Evolutionary conservation across 2,797 vertebrate genomes (phyloP).

Genomic region (Coluber constrictor): DNA sequence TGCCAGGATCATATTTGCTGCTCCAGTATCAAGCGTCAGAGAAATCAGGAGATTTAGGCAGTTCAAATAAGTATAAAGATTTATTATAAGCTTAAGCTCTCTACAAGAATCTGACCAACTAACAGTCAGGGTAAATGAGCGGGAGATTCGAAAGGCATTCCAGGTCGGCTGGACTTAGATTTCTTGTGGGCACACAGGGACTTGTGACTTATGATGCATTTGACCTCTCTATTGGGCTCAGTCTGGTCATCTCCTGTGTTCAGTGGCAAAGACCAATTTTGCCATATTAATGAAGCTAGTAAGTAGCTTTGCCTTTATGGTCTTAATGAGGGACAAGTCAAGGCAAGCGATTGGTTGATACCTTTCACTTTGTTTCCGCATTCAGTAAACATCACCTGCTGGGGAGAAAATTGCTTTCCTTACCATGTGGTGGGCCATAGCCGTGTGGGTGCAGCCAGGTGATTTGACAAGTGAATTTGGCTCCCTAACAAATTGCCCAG

Average conservation of each 20-base stretch:
- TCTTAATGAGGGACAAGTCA: neutral
- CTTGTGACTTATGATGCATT: neutral
- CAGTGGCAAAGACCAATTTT: neutral
- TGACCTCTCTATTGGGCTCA: neutral
- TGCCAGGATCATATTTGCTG: neutral
- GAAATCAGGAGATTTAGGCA: neutral
- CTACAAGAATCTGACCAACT: neutral
- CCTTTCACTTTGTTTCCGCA: neutral
- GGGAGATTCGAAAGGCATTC: neutral
- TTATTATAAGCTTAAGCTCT: neutral
- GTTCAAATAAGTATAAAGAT: neutral
- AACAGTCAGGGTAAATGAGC: neutral
- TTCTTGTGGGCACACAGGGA: neutral
- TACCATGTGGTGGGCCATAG: neutral
- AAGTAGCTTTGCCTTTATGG: neutral
- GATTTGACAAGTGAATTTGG: neutral
- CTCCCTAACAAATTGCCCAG: neutral
- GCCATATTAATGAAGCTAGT: neutral
- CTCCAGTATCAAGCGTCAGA: neutral
- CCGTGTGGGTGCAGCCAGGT: neutral
- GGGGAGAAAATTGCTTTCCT: neutral
- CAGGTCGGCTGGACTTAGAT: neutral
- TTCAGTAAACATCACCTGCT: neutral
- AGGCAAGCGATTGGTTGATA: neutral
- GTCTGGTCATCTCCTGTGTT: neutral